Percentiles rank a stretch among this genome's conserved stretches.
These are phyloP conservation scores for Oopsacas minuta DNA, from an alignment of 37 sponge, comb jelly and placozoan species.

Conservation along the genomic window DNA sequence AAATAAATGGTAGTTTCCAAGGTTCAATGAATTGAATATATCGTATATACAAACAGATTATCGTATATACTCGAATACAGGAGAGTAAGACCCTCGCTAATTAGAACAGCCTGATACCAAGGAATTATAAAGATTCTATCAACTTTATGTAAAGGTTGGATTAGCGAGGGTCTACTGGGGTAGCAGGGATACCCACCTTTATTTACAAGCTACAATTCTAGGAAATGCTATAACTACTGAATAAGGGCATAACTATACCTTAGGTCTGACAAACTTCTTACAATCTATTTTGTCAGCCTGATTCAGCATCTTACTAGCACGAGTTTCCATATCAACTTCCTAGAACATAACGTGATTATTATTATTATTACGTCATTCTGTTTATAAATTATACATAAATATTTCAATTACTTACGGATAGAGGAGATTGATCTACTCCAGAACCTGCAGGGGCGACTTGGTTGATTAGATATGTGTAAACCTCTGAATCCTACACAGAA, in stretches of 20 bases:
- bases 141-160: no score
- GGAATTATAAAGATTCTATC: no score
- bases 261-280: conserved; percentile 79
- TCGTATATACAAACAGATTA: no score
- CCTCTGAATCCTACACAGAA: conserved; percentile 67
- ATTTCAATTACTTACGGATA: conserved; percentile 32
- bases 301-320: conserved; percentile 73
- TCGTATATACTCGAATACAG: no score
- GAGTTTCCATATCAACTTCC: conserved; percentile 46
- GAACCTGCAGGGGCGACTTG: conserved; percentile 67
- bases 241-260: conserved; percentile 22
- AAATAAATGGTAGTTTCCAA: no score
- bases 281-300: conserved; percentile 90
- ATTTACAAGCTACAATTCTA: neutral
- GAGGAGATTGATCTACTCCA: conserved; percentile 57
- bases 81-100: no score
- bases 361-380: no score
- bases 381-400: neutral
- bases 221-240: neutral
- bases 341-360: no score
- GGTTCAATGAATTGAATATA: no score
- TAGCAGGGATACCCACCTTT: no score
- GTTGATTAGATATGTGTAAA: conserved; percentile 67
- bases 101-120: no score
- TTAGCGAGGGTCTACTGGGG: no score